Conservation (phyloP, 2,797 vertebrate genomes). For the Peromyscus attwateri region DNA sequence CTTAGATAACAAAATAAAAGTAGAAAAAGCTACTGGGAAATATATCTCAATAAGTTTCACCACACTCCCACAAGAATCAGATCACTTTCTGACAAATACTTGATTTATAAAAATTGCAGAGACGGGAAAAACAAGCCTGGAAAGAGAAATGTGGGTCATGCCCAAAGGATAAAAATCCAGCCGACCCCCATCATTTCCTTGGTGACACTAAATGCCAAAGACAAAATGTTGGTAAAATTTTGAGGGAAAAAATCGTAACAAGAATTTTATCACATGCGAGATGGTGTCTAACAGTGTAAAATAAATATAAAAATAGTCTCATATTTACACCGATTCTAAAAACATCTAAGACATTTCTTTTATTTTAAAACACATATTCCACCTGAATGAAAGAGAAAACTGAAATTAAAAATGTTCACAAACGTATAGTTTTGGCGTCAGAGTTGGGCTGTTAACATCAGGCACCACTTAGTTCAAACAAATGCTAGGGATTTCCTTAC, state of each 20-base stretch:
- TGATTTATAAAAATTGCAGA: background rate
- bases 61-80: slow-evolving; percentile 52
- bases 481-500: background rate
- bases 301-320: background rate
- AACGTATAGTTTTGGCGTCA: background rate
- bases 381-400: background rate
- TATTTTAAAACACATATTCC: background rate
- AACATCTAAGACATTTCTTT: background rate
- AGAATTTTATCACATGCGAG: slow-evolving; percentile 11
- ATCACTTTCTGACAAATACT: slow-evolving; percentile 26
- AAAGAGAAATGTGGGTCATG: background rate
- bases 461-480: background rate
- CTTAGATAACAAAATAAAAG: background rate
- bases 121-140: background rate
- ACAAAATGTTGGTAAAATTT: background rate
- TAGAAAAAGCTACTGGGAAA: background rate
- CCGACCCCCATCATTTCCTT: background rate
- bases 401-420: background rate
- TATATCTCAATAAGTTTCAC: background rate
- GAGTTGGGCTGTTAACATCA: background rate
- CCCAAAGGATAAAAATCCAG: background rate
- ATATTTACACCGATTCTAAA: slow-evolving; percentile 45
- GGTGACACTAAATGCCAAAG: background rate
- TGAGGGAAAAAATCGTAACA: background rate
- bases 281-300: background rate